phyloP scores from a whole-genome alignment of 2,797 vertebrate genomes.

The Crenuchus spilurus region DNA sequence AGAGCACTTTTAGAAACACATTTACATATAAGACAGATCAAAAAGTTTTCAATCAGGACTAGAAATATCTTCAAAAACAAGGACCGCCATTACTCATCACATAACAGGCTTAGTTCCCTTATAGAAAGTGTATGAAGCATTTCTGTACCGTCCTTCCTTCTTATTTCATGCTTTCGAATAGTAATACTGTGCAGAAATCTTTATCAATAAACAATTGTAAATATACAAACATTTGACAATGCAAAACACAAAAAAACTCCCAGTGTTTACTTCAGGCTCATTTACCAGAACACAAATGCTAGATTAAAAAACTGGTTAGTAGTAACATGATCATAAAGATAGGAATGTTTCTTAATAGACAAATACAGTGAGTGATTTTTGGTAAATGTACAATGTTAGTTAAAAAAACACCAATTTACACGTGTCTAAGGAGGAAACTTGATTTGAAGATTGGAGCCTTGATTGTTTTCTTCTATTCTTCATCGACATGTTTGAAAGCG shows the following conservation, averaged over 20 bases:
- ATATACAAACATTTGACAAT: slow-evolving; percentile 22
- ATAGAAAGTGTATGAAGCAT: not conserved
- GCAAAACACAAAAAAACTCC: slow-evolving; percentile 17
- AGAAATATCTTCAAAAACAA: slow-evolving; percentile 24
- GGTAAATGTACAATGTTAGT: not conserved
- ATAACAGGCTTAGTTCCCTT: slow-evolving; percentile 32
- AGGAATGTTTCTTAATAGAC: slow-evolving; percentile 44
- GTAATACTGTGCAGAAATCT: slow-evolving; percentile 30
- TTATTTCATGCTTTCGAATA: slow-evolving; percentile 3
- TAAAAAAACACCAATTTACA: not conserved
- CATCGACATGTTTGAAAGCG: not conserved
- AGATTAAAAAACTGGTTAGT: slow-evolving; percentile 25
- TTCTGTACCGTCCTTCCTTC: slow-evolving; percentile 3
- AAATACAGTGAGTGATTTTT: not conserved
- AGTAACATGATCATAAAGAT: slow-evolving; percentile 22
- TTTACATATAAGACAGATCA: slow-evolving; percentile 49
- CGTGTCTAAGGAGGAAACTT: not conserved
- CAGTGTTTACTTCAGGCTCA: slow-evolving; percentile 38
- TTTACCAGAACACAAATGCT: slow-evolving; percentile 17
- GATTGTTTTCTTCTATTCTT: not conserved
- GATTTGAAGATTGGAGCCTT: not conserved
- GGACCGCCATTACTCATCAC: not conserved
- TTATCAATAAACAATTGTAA: slow-evolving; percentile 3
- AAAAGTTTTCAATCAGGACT: slow-evolving; percentile 33
- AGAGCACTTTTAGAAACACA: slow-evolving; percentile 49